Base-by-base conservation (phyloP, 1,140 invertebrate species). In the Drosophila ananassae region DNA sequence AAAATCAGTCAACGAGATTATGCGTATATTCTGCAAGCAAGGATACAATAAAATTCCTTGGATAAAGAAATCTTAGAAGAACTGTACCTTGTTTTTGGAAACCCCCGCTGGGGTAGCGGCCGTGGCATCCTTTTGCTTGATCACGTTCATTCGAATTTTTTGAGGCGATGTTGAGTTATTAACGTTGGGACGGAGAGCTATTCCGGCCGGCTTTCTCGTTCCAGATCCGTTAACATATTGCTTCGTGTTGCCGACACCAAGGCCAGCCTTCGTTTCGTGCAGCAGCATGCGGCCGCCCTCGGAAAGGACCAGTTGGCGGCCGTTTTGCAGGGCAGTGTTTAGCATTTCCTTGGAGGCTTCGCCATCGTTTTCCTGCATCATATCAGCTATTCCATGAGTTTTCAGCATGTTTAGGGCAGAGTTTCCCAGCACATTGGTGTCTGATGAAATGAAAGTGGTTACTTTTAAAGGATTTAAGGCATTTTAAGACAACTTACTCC, bases 381-480 rank as follows among this genome's bases (percentile, higher is more conserved):
- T 94, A 94, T 96, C 95, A 24, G 95, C 95, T 48, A 97, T 97
- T 37, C 96, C 96, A 91, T 97, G 96, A 67, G 94, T 94, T 92
- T 96, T 95, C 24, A 97, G 92, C 90, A 96, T 93, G 83, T 95
- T 94, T 71, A 96, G 91, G 77, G 92, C 83, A 0, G 83, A 79
- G 41, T 85, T 78, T 8, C 78, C 78, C 46, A 85, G 64, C 32
- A 87, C 68, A 50, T 85, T 85, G 8, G 61, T 50, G n/a, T 78
- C 82, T 89, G 41, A 41, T 13, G 5, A 39, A 0, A 5, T 4
- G 7, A 47, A 24, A 28, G n/a, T n/a, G n/a, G 3, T 21, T 2
- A 30, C 6, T 12, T 7, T 51, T 17, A 28, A 21, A 0, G 50
- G 4, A 7, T n/a, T 10, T 17, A 0, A 37, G 9, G 1, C 24